Base-by-base conservation (phyloP, 1,140 invertebrate genomes). In the Drosophila rufa region DNA sequence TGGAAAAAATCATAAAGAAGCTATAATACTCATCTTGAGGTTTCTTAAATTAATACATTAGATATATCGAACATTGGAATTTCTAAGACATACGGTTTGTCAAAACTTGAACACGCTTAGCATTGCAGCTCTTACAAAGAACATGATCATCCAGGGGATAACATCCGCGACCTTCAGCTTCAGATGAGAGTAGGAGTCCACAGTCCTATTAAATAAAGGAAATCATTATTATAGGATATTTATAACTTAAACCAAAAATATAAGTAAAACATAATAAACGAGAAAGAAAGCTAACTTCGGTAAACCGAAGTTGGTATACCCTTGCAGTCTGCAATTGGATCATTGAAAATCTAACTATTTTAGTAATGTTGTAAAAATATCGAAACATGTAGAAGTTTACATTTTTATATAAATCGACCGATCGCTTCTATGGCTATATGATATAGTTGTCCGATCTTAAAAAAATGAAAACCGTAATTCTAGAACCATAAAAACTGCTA, bases 101-200 rank as follows among this genome's bases (percentile, higher is more conserved):
- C 47, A 97, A 93, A 17, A 95, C 94, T 93, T 97, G 97, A 25
- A 99, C 97, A 51, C 98, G 94, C 90, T 96, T 96, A 25, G 98
- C 98, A 94, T 99, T 99, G 92, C 99, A 99, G 91, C 96, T 97
- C 94, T 99, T 99, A 93, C 99, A 99, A 25, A 99, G 94, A 69
- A 99, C 97, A 93, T 99, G 98, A 86, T 97, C 98, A 94, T 99
- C 99, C 36, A 99, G 93, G 8, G 99, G 99, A 93, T 99, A 99
- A 93, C 99, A 99, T 5, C 98, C 98, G 50, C 97, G 95, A 0
- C 98, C 98, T 93, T 99, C 98, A 15, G 97, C 96, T 93, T 99
- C 98, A 1, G 98, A 99, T 8, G 98, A 97, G 53, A 99, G 93
- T 56, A 98, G 93, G 15, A 99, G 93, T 9, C 97, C 97, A 94